Percentiles rank a stretch among this genome's conserved stretches.
Conservation (phyloP, 2,797 vertebrate species). For the Pseudocheirus occidentalis region DNA sequence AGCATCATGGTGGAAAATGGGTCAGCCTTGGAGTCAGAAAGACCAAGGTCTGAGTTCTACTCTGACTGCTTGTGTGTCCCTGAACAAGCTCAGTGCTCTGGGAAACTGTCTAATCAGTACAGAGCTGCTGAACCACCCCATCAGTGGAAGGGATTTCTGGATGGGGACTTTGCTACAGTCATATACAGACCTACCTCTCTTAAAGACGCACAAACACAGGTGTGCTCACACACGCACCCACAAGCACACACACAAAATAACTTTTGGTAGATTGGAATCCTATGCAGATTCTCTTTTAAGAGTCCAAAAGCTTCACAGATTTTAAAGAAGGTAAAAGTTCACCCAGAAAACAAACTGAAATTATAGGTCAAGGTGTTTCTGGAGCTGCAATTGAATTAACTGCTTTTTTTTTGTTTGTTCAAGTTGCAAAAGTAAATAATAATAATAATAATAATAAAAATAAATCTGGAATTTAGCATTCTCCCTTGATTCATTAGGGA, state of each 20-base stretch:
- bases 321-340: not conserved
- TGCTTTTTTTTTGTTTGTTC: not conserved
- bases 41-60: not conserved
- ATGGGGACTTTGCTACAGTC: not conserved
- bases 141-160: not conserved
- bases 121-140: not conserved
- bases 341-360: not conserved
- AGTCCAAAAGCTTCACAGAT: not conserved
- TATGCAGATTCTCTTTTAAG: not conserved
- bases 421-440: not conserved
- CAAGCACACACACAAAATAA: not conserved
- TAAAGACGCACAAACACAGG: not conserved
- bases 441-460: too few species aligned
- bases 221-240: not conserved
- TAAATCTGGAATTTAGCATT: not conserved
- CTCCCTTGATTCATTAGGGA: not conserved
- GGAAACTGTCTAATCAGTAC: not conserved
- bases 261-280: not conserved
- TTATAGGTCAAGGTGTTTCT: not conserved
- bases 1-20: not conserved
- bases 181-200: not conserved
- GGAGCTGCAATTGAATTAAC: not conserved
- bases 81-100: not conserved
- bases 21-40: not conserved
- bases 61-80: not conserved